phyloP scores from a whole-genome alignment of 2,113 vertebrate species.

The Uria aalge region DNA sequence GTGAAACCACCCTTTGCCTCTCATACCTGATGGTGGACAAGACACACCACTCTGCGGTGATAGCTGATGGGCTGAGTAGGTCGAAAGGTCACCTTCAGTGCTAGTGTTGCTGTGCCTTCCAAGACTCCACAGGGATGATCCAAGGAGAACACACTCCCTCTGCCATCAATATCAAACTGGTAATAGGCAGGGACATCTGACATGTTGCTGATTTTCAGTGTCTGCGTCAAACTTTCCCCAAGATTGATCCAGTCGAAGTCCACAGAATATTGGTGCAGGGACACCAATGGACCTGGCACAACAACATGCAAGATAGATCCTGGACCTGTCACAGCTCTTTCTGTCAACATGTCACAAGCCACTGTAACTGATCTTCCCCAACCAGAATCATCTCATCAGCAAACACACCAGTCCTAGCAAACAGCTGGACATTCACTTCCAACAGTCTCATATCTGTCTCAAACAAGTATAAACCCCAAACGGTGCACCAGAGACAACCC shows the following conservation, averaged over 20 bases:
- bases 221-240: constrained; percentile 41
- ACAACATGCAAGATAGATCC: background rate
- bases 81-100: constrained; percentile 77
- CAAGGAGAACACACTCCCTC: constrained; percentile 86
- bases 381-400: background rate
- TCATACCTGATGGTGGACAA: constrained; percentile 88
- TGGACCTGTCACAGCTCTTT: background rate
- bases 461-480: background rate
- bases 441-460: background rate
- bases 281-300: constrained; percentile 81
- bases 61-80: constrained; percentile 80
- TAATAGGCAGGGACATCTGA: constrained; percentile 77
- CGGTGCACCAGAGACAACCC: background rate
- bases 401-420: background rate
- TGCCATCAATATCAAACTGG: constrained; percentile 85
- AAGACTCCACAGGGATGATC: constrained; percentile 78
- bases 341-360: background rate
- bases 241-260: constrained; percentile 82
- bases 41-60: constrained; percentile 84
- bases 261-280: constrained; percentile 74
- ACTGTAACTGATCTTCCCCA: background rate
- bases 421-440: background rate
- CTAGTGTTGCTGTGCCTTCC: constrained; percentile 61
- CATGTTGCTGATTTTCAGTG: constrained; percentile 80
- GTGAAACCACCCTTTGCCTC: background rate